phyloP scores from a whole-genome alignment of 2,888 invertebrate species.

The Hypena proboscidalis region DNA sequence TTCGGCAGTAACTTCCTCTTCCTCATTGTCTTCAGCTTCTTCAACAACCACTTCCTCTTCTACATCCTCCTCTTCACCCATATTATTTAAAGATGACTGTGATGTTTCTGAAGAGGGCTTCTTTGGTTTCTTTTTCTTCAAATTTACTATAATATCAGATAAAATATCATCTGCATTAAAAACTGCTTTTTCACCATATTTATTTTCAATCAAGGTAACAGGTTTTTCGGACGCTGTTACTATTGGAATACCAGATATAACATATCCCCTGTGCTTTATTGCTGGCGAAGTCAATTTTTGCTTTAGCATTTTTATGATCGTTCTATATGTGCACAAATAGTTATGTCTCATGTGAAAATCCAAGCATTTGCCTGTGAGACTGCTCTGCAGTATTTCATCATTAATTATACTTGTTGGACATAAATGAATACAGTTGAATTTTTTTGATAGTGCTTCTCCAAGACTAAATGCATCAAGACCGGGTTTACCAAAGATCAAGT shows the following conservation, averaged over 20 bases:
- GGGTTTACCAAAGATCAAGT: conserved; percentile 86
- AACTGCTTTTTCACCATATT: conserved; percentile 66
- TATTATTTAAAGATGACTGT: conserved; percentile 50
- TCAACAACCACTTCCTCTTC: conserved; percentile 47
- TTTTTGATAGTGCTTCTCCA: conserved; percentile 83
- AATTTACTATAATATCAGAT: conserved; percentile 56
- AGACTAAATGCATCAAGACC: conserved; percentile 79
- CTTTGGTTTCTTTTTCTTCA: conserved; percentile 63
- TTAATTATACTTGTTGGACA: conserved; percentile 82
- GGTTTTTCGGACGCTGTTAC: conserved; percentile 69
- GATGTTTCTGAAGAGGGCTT: conserved; percentile 22
- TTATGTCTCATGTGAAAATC: conserved; percentile 84
- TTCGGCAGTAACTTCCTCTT: conserved; percentile 58
- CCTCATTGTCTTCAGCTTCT: conserved; percentile 48
- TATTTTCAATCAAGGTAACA: conserved; percentile 46
- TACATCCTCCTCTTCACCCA: conserved; percentile 44
- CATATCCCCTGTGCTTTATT: conserved; percentile 86
- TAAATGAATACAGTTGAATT: conserved; percentile 85
- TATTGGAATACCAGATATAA: conserved; percentile 87
- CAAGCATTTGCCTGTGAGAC: conserved; percentile 84
- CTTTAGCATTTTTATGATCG: conserved; percentile 80
- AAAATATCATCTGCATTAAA: conserved; percentile 53
- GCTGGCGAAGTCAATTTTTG: conserved; percentile 78
- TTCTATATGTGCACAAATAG: conserved; percentile 77
- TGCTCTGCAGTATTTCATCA: conserved; percentile 85